Evolutionary conservation across 2,888 invertebrate species (phyloP), one percentile per base, ranked within the genome.

Genomic region (Archips xylosteana): DNA sequence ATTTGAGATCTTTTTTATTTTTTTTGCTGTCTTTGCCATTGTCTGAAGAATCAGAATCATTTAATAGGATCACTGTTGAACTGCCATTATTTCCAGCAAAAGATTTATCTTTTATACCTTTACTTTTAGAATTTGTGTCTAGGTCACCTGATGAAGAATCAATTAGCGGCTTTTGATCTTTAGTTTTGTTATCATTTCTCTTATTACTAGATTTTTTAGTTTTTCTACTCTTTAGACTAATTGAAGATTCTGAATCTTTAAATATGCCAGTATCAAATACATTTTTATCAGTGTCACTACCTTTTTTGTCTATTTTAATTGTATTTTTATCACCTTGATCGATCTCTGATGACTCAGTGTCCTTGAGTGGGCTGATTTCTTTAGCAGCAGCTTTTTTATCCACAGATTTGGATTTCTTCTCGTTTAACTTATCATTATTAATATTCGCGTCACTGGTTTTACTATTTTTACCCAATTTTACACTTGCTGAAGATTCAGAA

Each of bases 1-100:
- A 8, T 36, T 60, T 60, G 54, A 9, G 0, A 9, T n/a, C n/a
- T 15, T 42, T 23, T 62, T 42, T 62, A 62, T 9, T 62, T 10
- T 62, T 13, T n/a, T 36, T 13, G 6, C n/a, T 13, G 12, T 23
- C 62, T 15, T 45, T 62, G 15, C 15, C 62, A 62, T 2, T 23
- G 32, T 63, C 45, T 23, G 62, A 63, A 32, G 67, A 68, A 12
- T 68, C 47, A 5, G 60, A 60, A n/a, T 60, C 60, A 15, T 68
- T 60, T 32, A 60, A 32, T 8, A n/a, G 47, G 15, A n/a, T 47
- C 10, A 12, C 1, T 23, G 15, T 63, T 60, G n/a, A 10, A 47
- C 59, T 9, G 23, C 9, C n/a, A 2, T 42, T 10, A 1, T 36
- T 60, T 34, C 5, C 2, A 36, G 36, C 2, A 3, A 32, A 5